Evolutionary conservation across 2,113 vertebrate genomes (phyloP), one percentile per base, ranked within the genome.

Genomic region (Amazona guildingii): DNA sequence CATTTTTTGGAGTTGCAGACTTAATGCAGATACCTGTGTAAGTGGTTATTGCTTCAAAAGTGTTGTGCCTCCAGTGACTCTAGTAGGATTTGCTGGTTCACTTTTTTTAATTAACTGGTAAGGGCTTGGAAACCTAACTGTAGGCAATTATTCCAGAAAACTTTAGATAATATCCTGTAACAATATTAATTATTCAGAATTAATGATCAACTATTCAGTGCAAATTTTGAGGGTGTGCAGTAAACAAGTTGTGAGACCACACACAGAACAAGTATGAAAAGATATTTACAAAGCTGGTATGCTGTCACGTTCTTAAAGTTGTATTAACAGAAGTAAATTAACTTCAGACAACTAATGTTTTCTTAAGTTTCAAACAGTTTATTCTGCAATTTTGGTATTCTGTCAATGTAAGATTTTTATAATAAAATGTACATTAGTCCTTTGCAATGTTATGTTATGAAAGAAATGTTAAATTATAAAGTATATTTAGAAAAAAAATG

Each of bases 71-170:
- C 39, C 41, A 84, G 21, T 25, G 52, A 76, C 73, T 91, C 44
- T 31, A 35, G 23, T 17, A 76, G 77, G 67, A 91, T 82, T 70
- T 94, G 44, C 25, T 83, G 20, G 37, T 69, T 95, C 31, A 25
- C 25, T 80, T 54, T 85, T 89, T 92, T 88, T 86, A 95, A 95
- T 94, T 91, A 92, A 91, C 57, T 1, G 4, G 82, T 76, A 91
- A 89, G 27, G 33, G 1, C 39, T 88, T 79, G 66, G 66, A 79
- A 96, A 91, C 6, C 8, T 92, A 82, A 64, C 19, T 55, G 23
- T 27, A 86, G 35, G 52, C 33, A 95, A 91, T 84, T 86, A 91
- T 84, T 95, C 23, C 57, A 91, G 66, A 82, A 84, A 79, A 89
- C 21, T 79, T 94, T 31, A 21, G 70, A 55, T 43, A 76, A 62